These are phyloP conservation scores for Gymnothorax reevesii DNA, from an alignment of 2,797 vertebrate genomes.

Conservation along the genomic window DNA sequence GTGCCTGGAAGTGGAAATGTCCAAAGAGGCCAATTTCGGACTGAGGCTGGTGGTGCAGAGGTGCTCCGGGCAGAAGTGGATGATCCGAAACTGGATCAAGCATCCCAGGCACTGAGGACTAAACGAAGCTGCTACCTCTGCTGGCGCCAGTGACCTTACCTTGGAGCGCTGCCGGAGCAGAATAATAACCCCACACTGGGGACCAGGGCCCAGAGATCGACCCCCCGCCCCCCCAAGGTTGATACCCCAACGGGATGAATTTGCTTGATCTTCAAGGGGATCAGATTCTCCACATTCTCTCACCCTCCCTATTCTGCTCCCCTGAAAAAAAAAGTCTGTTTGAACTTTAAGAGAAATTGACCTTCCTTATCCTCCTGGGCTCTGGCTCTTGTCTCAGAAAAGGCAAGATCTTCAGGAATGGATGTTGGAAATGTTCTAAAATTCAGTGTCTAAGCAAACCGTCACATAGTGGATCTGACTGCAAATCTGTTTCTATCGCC, in stretches of 20 bases:
- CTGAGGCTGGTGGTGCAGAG: constrained; percentile 92
- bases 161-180: constrained; percentile 9
- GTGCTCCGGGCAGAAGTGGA: constrained; percentile 98
- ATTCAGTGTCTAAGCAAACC: constrained; percentile 55
- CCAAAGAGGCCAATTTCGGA: constrained; percentile 94
- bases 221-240: too few species aligned
- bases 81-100: constrained; percentile 97
- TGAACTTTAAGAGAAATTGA: constrained; percentile 58
- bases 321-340: constrained; percentile 53
- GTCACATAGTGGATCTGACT: constrained; percentile 33
- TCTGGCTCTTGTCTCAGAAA: constrained; percentile 27
- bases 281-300: not conserved
- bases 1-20: constrained; percentile 96
- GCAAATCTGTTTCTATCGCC: constrained; percentile 47
- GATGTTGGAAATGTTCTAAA: constrained; percentile 43
- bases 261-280: not conserved
- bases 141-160: not conserved
- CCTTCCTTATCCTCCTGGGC: constrained; percentile 45
- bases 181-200: constrained; percentile 38
- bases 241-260: constrained; percentile 16
- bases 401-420: constrained; percentile 4
- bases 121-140: not conserved
- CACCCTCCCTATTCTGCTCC: constrained; percentile 29
- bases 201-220: not conserved
- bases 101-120: constrained; percentile 81